These are phyloP conservation scores for mouse (Mus musculus) DNA, from an alignment of 2,113 vertebrate genomes.

Conservation along the genomic window GRCm39 chr13:41955501-41956000, in stretches of 20 bases:
- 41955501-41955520: neutral
- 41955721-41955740: neutral
- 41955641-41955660: neutral
- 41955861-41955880: neutral
- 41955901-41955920: neutral
- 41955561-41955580: constrained; percentile 1
- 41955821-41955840: neutral
- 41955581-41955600: constrained; percentile 21
- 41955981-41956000: neutral
- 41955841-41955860: fast-evolving
- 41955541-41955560: constrained; percentile 2
- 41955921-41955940: neutral
- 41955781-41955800: neutral
- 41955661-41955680: neutral
- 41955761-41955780: neutral
- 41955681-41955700: neutral
- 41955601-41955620: neutral
- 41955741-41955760: neutral
- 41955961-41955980: neutral
- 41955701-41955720: neutral
- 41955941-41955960: neutral
- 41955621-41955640: neutral
- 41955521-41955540: constrained; percentile 7
- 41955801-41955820: neutral
- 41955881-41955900: neutral